Base-by-base conservation (phyloP, 2,888 invertebrate genomes). In the Tenthredo notha region DNA sequence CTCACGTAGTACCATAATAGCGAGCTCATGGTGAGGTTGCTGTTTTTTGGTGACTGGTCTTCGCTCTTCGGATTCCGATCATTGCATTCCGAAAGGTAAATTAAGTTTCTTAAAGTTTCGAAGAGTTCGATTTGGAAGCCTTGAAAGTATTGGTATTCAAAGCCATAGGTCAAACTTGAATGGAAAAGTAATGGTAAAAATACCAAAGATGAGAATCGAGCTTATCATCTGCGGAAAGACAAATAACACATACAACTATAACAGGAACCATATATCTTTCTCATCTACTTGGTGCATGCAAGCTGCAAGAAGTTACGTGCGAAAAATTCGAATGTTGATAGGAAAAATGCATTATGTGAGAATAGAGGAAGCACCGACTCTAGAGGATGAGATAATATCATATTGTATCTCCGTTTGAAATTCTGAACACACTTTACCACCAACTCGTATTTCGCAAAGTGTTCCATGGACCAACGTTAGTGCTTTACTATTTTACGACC, bases 1-100 rank as follows among this genome's bases (percentile, higher is more conserved):
- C 58, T 80, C 80, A 80, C 40, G 29, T 58, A 61, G 77, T 77
- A 50, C 33, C n/a, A 47, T 77, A 77, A 77, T 77, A 29, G 77
- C 29, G 54, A 25, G 77, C 50, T 50, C 29, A 29, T 50, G 29
- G 77, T 47, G 54, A 47, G 77, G 54, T 33, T 50, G 50, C 29
- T 77, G 77, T 47, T 77, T 77, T 77, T 77, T 33, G 50, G 50
- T 54, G 50, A 77, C 50, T 7, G 33, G 50, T 54, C 47, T 54
- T 9, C 75, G 77, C n/a, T 54, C 18, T 33, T 50, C 29, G 33
- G 50, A 77, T 33, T 77, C 50, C 50, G 29, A 77, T 77, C 75
- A 77, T 77, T 77, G 15, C 75, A 29, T 25, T 77, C 25, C 29
- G 15, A 77, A 47, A 18, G 54, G 33, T 50, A n/a, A 50, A 77